Percentiles rank a stretch among this genome's conserved stretches.
These are phyloP conservation scores for Poeciliopsis gracilis DNA, from an alignment of 2,797 vertebrate genomes.

Conservation along the genomic window DNA sequence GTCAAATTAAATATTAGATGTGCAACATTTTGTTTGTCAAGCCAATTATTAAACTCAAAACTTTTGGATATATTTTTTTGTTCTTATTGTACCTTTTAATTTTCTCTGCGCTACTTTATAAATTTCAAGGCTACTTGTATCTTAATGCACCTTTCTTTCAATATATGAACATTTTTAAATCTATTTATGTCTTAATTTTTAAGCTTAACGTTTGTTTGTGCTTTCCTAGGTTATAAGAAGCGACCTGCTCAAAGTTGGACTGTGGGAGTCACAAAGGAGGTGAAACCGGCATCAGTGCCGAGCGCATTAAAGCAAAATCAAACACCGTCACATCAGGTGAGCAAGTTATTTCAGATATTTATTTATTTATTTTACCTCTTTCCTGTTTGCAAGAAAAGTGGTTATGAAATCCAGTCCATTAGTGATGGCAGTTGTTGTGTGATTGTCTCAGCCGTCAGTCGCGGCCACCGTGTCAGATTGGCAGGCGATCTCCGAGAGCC, in stretches of 20 bases:
- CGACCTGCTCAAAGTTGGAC: conserved; percentile 84
- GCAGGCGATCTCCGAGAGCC: conserved; percentile 78
- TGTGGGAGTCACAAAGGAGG: conserved; percentile 72
- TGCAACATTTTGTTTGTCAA: background rate
- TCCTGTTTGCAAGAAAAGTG: background rate
- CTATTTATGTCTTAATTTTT: background rate
- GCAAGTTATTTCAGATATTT: background rate
- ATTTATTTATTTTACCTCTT: background rate
- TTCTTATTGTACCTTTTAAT: too few species aligned
- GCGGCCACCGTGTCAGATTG: conserved; percentile 58
- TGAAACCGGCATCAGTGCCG: conserved; percentile 53
- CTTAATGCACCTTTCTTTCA: background rate
- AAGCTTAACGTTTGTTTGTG: background rate
- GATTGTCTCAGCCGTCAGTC: conserved; percentile 58
- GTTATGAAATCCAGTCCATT: background rate
- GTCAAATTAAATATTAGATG: background rate
- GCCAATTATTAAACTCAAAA: background rate
- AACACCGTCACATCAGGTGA: conserved; percentile 81
- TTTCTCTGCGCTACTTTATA: too few species aligned
- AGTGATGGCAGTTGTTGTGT: background rate
- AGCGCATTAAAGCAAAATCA: conserved; percentile 67
- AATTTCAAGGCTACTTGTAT: background rate
- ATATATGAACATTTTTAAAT: too few species aligned
- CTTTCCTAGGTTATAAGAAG: conserved; percentile 82
- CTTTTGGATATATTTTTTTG: background rate